A percentile compares a stretch with the other conserved stretches of the same genome.
Conservation (phyloP, 2,113 vertebrate genomes). For the Sinocyclocheilus grahami region DNA sequence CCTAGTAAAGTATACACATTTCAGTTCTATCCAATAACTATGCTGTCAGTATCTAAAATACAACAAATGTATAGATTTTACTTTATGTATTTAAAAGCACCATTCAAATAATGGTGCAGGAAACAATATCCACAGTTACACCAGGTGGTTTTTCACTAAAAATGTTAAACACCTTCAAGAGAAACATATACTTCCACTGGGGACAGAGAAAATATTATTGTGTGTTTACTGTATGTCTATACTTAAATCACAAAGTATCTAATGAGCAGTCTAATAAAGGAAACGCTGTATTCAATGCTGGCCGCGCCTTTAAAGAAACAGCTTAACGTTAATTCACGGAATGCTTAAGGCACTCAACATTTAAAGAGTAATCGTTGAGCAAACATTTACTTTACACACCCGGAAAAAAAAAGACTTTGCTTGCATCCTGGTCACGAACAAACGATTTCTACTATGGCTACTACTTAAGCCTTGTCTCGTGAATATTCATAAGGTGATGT, state of each 20-base stretch:
- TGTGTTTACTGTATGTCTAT: too few species aligned
- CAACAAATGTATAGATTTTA: not conserved
- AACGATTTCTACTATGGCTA: not conserved
- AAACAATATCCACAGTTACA: too few species aligned
- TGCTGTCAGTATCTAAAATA: not conserved
- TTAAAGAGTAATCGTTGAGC: not conserved
- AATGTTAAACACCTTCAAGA: too few species aligned
- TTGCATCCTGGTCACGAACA: conserved; percentile 21
- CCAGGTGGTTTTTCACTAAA: too few species aligned
- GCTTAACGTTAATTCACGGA: not conserved
- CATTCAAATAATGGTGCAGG: too few species aligned
- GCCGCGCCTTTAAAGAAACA: not conserved
- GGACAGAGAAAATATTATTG: too few species aligned
- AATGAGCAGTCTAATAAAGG: too few species aligned
- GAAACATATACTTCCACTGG: too few species aligned
- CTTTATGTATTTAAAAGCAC: too few species aligned
- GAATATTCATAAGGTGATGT: too few species aligned
- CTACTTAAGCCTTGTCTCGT: not conserved
- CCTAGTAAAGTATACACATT: not conserved
- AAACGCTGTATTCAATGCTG: not conserved
- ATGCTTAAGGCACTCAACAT: not conserved
- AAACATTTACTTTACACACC: conserved; percentile 28
- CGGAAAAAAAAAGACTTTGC: not conserved
- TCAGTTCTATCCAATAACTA: not conserved
- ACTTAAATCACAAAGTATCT: too few species aligned